These are phyloP conservation scores for Cynaeus angustus DNA, from an alignment of 2,888 invertebrate genomes.

Conservation along the genomic window DNA sequence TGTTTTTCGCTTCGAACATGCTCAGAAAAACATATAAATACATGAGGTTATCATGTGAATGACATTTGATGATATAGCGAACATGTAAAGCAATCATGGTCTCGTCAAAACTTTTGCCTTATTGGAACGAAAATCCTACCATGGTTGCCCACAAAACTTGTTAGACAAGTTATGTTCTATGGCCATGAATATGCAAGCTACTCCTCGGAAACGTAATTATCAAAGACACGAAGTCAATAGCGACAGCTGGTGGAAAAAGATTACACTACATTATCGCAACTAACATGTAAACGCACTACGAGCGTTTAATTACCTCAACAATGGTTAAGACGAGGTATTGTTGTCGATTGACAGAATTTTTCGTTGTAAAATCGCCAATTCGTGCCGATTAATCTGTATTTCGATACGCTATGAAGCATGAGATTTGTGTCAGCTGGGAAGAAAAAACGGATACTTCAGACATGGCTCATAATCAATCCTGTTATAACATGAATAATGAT, in stretches of 20 bases:
- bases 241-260: slow-evolving; percentile 47
- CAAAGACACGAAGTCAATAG: slow-evolving; percentile 52
- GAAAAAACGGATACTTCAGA: slow-evolving; percentile 16
- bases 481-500: slow-evolving; percentile 24
- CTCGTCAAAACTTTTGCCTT: slow-evolving; percentile 13
- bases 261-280: slow-evolving; percentile 11
- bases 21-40: neutral
- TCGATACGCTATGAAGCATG: slow-evolving; percentile 29
- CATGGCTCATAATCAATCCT: slow-evolving; percentile 13
- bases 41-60: slow-evolving; percentile 30
- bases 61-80: slow-evolving; percentile 11
- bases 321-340: slow-evolving; percentile 39
- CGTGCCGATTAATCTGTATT: slow-evolving; percentile 33
- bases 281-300: slow-evolving; percentile 34
- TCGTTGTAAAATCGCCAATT: slow-evolving; percentile 38
- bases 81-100: slow-evolving; percentile 19
- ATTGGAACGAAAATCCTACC: slow-evolving; percentile 32
- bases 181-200: slow-evolving; percentile 64
- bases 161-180: slow-evolving; percentile 65
- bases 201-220: slow-evolving; percentile 57
- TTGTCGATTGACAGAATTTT: slow-evolving; percentile 32
- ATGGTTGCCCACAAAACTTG: slow-evolving; percentile 61
- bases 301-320: slow-evolving; percentile 36
- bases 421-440: slow-evolving; percentile 36
- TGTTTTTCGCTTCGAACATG: slow-evolving; percentile 12